Base-by-base conservation (phyloP, 2,888 invertebrate species). In the Tetheella fluctuosa region DNA sequence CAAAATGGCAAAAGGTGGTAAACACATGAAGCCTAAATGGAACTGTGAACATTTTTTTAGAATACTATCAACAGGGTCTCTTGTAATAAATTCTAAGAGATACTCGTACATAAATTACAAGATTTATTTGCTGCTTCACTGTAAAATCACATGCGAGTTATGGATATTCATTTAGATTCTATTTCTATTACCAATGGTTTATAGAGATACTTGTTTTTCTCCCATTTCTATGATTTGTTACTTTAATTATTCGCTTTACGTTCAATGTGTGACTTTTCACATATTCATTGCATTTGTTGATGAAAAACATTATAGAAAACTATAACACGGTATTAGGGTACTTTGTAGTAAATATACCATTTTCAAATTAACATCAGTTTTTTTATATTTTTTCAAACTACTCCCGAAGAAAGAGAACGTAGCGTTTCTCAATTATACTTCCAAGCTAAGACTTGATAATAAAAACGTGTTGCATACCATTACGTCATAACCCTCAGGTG, bases 91-190 rank as follows among this genome's bases (percentile, higher is more conserved):
- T 37, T 37, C 37, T 37, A 3, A 0, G 37, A 37, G 15, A 37
- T 37, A 37, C 15, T 15, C 15, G 5, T 4, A 6, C 13, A 37
- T 37, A 37, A 37, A 15, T 37, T 37, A 15, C 39, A n/a, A n/a
- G n/a, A 39, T 39, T 15, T 39, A n/a, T 39, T 1, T n/a, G n/a
- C n/a, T 39, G 4, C 39, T n/a, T n/a, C 5, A 39, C 6, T 15
- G 37, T 37, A 15, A 15, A 37, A 37, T 42, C 7, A 17, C 17
- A 17, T 48, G 20, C 20, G 48, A 48, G 48, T 17, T 48, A 48
- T 42, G 58, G 28, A 53, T 54, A 37, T 62, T 58, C 52, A 58
- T 63, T 58, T 59, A 37, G 52, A n/a, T 58, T 54, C 8, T 63
- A 62, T 28, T 53, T n/a, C 58, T 61, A 54, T 17, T 15, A 20